Base-by-base conservation (phyloP, 1,140 invertebrate genomes). In the Apis mellifera region DNA sequence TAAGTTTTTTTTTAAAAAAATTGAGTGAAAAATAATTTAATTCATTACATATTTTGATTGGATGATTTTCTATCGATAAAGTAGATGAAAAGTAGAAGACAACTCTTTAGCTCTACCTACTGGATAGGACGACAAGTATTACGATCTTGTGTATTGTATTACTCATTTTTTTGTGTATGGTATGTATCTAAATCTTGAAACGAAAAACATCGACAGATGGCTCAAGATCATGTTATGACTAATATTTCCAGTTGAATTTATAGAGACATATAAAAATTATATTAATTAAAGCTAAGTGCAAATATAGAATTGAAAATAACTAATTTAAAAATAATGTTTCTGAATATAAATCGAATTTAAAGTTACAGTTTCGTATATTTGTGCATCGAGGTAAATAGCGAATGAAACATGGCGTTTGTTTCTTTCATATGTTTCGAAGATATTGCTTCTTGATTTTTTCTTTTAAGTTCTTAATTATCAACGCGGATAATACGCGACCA, bases 331-430 rank as follows among this genome's bases (percentile, higher is more conserved):
- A 64, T n/a, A 73, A 86, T 87, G 48, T 73, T 54, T 82, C 48
- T 2, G 66, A 70, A 71, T 42, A 78, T 69, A 64, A 86, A 82
- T 73, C 69, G 78, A 86, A 83, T 74, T 86, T 79, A 62, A 88
- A 84, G 70, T 68, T 79, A 85, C 57, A 64, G 73, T 74, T 81
- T 72, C 78, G 82, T 86, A 86, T 85, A 86, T 82, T 85, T 82
- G 84, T 88, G 82, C 86, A 90, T 83, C 88, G 78, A 73, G 76
- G 81, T 83, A 90, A 89, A 89, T 86, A 88, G 86, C 84, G 84
- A 91, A 89, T 88, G 89, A 88, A 93, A 93, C 89, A 93, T 93
- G 92, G 92, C 92, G 92, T 93, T 93, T 93, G 90, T 93, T 92
- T 93, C 90, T 88, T 84, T 90, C 88, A 84, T 89, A 88, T 85